phyloP scores from a whole-genome alignment of 2,888 invertebrate species.

The Mimas tiliae region DNA sequence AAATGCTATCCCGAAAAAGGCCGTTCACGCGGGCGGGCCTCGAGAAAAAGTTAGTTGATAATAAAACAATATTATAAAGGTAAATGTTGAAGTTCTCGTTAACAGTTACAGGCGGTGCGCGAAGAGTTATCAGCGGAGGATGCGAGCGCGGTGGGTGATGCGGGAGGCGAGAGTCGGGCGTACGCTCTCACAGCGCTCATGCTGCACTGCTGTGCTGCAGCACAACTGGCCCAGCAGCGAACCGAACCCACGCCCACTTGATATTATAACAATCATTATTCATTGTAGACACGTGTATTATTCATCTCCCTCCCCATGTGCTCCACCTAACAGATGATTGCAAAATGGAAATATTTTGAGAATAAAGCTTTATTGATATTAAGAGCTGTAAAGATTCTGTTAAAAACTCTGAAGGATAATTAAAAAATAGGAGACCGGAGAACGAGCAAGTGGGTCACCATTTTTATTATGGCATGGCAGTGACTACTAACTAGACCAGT shows the following conservation, averaged over 20 bases:
- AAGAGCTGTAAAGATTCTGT: too few species aligned
- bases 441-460: too few species aligned
- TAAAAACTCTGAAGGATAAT: too few species aligned
- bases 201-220: slow-evolving; percentile 97
- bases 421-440: too few species aligned
- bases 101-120: slow-evolving; percentile 72
- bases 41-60: too few species aligned
- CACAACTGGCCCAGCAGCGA: slow-evolving; percentile 88
- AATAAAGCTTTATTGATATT: too few species aligned
- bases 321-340: too few species aligned
- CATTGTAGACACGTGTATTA: slow-evolving; percentile 48
- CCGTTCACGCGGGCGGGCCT: too few species aligned
- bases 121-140: slow-evolving; percentile 74
- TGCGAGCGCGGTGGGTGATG: slow-evolving; percentile 52
- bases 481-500: too few species aligned
- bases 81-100: neutral
- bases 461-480: too few species aligned
- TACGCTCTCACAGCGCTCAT: slow-evolving; percentile 96
- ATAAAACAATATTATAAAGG: neutral
- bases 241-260: slow-evolving; percentile 59
- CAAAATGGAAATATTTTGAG: too few species aligned
- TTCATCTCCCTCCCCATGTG: slow-evolving; percentile 28
- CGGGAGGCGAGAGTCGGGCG: slow-evolving; percentile 90
- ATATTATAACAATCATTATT: slow-evolving; percentile 61
- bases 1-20: too few species aligned